Conservation (phyloP, 2,797 vertebrate species). For the Acanthurus lineatus region DNA sequence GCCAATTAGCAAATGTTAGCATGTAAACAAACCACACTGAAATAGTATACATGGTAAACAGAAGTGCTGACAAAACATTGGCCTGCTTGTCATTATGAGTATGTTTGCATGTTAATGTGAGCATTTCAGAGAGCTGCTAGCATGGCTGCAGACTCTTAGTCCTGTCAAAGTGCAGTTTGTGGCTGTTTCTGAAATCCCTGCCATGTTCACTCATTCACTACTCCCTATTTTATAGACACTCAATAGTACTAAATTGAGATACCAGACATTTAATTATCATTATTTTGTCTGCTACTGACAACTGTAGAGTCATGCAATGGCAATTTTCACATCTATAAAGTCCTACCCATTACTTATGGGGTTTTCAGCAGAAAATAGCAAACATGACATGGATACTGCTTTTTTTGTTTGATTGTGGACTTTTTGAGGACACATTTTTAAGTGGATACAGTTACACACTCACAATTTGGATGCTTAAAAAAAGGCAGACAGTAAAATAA, state of each 20-base stretch:
- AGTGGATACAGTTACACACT: neutral
- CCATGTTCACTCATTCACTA: slow-evolving; percentile 14
- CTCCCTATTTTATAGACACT: neutral
- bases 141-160: neutral
- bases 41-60: neutral
- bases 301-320: neutral
- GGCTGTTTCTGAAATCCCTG: slow-evolving; percentile 11
- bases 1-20: neutral
- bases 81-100: too few species aligned
- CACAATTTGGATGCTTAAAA: neutral
- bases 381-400: neutral
- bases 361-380: neutral
- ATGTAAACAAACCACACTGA: neutral
- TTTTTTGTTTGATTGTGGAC: neutral
- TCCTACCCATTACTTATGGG: too few species aligned
- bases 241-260: neutral
- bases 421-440: neutral
- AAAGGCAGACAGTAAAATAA: neutral
- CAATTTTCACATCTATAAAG: neutral
- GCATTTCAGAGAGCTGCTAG: neutral
- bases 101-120: neutral
- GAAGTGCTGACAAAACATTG: neutral
- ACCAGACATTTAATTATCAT: neutral
- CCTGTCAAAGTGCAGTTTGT: neutral
- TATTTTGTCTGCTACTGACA: neutral